These are phyloP conservation scores for Scaptomyza tumidula DNA, from an alignment of 2,888 invertebrate genomes.

Conservation along the genomic window DNA sequence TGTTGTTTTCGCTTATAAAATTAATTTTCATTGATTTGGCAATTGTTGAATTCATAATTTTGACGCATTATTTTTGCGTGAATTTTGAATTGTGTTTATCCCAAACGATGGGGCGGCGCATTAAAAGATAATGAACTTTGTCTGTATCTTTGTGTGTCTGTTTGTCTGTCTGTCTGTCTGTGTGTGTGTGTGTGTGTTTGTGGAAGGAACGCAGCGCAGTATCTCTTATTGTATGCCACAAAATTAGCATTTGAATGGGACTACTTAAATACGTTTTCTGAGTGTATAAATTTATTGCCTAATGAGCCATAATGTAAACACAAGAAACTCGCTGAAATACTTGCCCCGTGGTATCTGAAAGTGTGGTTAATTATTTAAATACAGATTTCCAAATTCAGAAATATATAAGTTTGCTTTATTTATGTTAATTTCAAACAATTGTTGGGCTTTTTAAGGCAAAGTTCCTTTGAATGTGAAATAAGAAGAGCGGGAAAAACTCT, in stretches of 20 bases:
- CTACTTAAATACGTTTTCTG: constrained; percentile 21
- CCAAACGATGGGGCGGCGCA: constrained; percentile 55
- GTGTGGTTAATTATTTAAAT: constrained; percentile 4
- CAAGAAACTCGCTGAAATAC: neutral
- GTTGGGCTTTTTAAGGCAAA: too few species aligned
- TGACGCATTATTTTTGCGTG: constrained; percentile 80
- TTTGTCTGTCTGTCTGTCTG: neutral
- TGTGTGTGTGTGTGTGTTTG: neutral
- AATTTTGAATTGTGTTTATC: constrained; percentile 73
- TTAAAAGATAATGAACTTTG: constrained; percentile 72
- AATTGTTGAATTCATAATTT: constrained; percentile 81
- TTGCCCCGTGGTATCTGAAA: neutral
- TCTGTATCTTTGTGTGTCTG: neutral
- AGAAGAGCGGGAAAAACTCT: too few species aligned
- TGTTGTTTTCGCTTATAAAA: constrained; percentile 71
- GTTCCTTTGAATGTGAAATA: too few species aligned
- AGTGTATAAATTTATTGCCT: constrained; percentile 20
- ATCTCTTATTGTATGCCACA: constrained; percentile 7
- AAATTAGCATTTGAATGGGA: constrained; percentile 58
- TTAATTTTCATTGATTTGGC: constrained; percentile 80
- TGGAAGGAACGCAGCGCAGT: neutral
- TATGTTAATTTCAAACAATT: neutral
- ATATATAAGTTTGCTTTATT: neutral
- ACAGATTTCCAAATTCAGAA: neutral
- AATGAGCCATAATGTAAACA: constrained; percentile 31